These are phyloP conservation scores for Toxotes jaculatrix DNA, from an alignment of 2,113 vertebrate genomes.

Conservation along the genomic window DNA sequence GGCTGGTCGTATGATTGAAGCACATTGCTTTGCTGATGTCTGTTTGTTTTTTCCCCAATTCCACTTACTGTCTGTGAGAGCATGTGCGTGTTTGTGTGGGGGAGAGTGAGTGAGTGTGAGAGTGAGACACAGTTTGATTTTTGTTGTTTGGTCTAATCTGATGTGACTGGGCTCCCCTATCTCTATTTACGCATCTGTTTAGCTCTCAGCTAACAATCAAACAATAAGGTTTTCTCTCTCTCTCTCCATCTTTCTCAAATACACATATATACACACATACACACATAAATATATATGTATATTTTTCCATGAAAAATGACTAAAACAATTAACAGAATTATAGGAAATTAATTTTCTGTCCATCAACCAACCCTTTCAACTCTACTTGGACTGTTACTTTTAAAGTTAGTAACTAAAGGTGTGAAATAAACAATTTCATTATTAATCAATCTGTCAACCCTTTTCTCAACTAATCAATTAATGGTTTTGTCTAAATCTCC, in stretches of 20 bases:
- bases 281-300: neutral
- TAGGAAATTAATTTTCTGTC: neutral
- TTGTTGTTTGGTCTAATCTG: constrained; percentile 73
- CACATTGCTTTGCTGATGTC: constrained; percentile 49
- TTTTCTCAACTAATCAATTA: too few relatives aligned
- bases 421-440: neutral
- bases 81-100: constrained; percentile 43
- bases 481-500: too few relatives aligned
- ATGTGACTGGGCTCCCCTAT: constrained; percentile 72
- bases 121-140: constrained; percentile 59
- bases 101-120: constrained; percentile 26
- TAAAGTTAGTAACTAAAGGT: neutral
- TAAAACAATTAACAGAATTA: neutral
- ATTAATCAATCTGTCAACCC: too few relatives aligned
- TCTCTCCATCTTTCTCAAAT: constrained; percentile 1
- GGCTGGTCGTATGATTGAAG: constrained; percentile 16
- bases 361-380: neutral
- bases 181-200: constrained; percentile 82
- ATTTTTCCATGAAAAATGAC: neutral
- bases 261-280: neutral
- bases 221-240: constrained; percentile 54
- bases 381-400: neutral
- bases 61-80: constrained; percentile 35
- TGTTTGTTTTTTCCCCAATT: constrained; percentile 44
- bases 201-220: constrained; percentile 75